Evolutionary conservation across 1,140 invertebrate species (phyloP), one percentile per base, ranked within the genome.

Genomic region (Gonatopus flavifemur): DNA sequence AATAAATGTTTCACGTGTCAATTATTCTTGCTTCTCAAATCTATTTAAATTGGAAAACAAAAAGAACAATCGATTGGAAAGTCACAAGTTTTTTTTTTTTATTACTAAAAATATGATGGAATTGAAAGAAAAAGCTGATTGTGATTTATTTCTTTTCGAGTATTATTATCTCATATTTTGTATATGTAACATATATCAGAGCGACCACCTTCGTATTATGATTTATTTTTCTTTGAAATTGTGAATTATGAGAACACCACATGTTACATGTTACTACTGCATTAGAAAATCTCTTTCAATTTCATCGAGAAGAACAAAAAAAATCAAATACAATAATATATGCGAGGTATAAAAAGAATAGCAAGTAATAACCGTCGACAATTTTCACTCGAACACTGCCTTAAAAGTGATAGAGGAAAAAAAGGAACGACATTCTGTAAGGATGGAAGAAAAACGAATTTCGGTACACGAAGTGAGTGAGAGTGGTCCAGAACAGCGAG

Each of bases 351-450:
- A 28, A 16, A 36, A 36, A 13, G 12, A 18, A 7, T 24, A 2
- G 25, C 19, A 10, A n/a, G n/a, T n/a, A n/a, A n/a, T n/a, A n/a
- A n/a, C 22, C 36, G 22, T 38, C 15, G 40, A 55, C 19, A 43
- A 49, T 24, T 38, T 54, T 59, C 36, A 58, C 24, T 44, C 22
- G 25, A 54, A 55, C 58, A 60, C 58, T 60, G 58, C 58, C 58
- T 53, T 46, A 51, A 38, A 33, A n/a, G 24, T 46, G 32, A 44
- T 47, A 53, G 31, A 38, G 19, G 19, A 25, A 38, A 20, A 46
- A 41, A 21, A 40, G 15, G 35, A 13, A 52, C 48, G 12, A 7
- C 6, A 28, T 28, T 28, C 12, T 28, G 25, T 28, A 28, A 28
- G 25, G 12, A 28, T 12, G 25, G 25, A n/a, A n/a, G n/a, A n/a